phyloP scores from a whole-genome alignment of 2,113 vertebrate species.

The Smithornis capensis region DNA sequence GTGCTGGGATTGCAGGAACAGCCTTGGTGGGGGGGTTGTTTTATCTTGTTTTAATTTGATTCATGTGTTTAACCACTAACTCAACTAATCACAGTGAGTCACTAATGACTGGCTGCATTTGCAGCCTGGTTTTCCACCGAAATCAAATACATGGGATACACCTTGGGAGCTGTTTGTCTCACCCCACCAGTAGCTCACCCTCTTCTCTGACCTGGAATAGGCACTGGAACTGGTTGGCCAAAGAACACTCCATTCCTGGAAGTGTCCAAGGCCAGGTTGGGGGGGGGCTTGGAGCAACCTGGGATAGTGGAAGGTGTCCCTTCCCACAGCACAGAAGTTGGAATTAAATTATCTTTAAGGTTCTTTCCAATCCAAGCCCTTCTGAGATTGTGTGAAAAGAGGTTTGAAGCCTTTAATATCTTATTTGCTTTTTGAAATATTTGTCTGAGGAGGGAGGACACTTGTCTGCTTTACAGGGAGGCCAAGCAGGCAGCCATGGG shows the following conservation, averaged over 20 bases:
- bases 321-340: accelerated
- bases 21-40: neutral
- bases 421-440: neutral
- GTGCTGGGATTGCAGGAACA: neutral
- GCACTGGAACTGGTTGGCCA: neutral
- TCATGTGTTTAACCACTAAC: neutral
- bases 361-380: neutral
- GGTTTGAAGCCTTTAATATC: neutral
- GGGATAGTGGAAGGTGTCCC: neutral
- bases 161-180: neutral
- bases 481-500: neutral
- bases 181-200: neutral
- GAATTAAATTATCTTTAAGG: neutral
- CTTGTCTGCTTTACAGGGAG: neutral
- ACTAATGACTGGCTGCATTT: neutral
- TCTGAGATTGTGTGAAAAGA: neutral
- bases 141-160: neutral
- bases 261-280: too few species aligned
- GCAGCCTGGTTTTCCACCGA: neutral
- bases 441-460: neutral
- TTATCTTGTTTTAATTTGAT: neutral
- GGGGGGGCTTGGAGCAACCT: neutral
- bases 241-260: neutral
- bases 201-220: neutral
- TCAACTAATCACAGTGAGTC: neutral